Percentiles rank a stretch among this genome's conserved stretches.
phyloP scores from a whole-genome alignment of 2,888 invertebrate genomes.

The Nemurella pictetii region DNA sequence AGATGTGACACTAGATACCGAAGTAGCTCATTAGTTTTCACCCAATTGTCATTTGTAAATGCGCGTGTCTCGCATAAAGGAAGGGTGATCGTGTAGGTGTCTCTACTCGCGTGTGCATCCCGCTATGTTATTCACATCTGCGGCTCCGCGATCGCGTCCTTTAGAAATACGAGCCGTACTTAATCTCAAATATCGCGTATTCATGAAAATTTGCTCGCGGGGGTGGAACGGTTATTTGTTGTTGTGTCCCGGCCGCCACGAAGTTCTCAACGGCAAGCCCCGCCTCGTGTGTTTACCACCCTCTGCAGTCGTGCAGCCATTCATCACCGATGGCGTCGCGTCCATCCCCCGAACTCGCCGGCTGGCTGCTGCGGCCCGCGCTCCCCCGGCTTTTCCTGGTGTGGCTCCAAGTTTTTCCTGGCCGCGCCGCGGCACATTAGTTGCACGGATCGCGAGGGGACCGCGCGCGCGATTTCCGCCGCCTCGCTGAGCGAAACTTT shows the following conservation, averaged over 20 bases:
- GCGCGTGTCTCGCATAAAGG: not conserved
- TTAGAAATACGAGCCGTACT: not conserved
- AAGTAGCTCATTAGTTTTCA: not conserved
- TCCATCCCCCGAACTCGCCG: not conserved
- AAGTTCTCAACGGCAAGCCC: not conserved
- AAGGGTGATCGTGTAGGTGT: not conserved
- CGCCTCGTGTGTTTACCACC: not conserved
- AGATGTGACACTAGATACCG: not conserved
- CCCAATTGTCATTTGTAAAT: not conserved
- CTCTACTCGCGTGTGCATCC: not conserved
- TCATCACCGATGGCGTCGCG: not conserved
- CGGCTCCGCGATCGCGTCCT: not conserved
- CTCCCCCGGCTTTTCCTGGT: not conserved
- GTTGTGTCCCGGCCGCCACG: not conserved
- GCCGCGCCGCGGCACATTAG: not conserved
- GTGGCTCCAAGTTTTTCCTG: not conserved
- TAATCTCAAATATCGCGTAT: not conserved
- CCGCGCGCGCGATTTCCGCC: not conserved
- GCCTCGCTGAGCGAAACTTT: not conserved
- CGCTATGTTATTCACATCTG: too few species aligned
- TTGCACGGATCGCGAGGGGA: not conserved
- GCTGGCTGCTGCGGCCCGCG: too few species aligned
- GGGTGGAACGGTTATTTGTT: not conserved
- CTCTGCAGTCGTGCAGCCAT: not conserved
- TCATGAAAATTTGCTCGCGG: not conserved